Percentiles rank a stretch among this genome's conserved stretches.
Evolutionary conservation across 2,113 vertebrate genomes (phyloP).

Genomic region (Trichomycterus rosablanca): DNA sequence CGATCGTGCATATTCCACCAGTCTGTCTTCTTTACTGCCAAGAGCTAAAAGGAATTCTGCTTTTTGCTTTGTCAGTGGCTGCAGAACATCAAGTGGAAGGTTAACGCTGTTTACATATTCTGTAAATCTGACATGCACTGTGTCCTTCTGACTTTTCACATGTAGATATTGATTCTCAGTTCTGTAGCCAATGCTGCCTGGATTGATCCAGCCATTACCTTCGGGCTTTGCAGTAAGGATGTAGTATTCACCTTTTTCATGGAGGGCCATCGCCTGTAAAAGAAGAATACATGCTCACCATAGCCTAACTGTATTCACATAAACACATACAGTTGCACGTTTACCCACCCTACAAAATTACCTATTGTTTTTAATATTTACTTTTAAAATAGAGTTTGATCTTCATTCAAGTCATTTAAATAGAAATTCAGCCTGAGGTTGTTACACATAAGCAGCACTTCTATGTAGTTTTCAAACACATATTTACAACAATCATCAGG

Average conservation of each 20-base stretch:
- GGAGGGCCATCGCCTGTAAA: conserved; percentile 27
- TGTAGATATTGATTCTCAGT: background rate
- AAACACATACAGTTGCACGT: too few relatives aligned
- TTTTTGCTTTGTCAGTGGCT: conserved; percentile 30
- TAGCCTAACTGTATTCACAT: too few relatives aligned
- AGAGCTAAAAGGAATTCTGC: conserved; percentile 63
- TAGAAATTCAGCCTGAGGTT: too few relatives aligned
- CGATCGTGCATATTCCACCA: conserved; percentile 56
- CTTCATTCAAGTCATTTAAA: too few relatives aligned
- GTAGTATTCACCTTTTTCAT: conserved; percentile 53
- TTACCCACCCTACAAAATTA: too few relatives aligned
- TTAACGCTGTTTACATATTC: rapidly evolving
- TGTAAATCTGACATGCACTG: conserved; percentile 38
- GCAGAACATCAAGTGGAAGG: conserved; percentile 9
- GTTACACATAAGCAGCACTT: too few relatives aligned
- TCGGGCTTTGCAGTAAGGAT: conserved; percentile 56
- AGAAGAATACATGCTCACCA: too few relatives aligned
- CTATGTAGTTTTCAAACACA: too few relatives aligned
- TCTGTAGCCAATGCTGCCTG: conserved; percentile 63
- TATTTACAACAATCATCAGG: too few relatives aligned
- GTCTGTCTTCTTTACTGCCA: conserved; percentile 44
- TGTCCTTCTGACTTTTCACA: rapidly evolving
- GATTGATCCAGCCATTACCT: too few relatives aligned
- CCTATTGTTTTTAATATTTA: too few relatives aligned
- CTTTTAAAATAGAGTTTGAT: too few relatives aligned